A percentile compares a stretch with the other conserved stretches of the same genome.
These are phyloP conservation scores for Cataglyphis rosenhaueri DNA, from an alignment of 2,888 invertebrate species.

Conservation along the genomic window DNA sequence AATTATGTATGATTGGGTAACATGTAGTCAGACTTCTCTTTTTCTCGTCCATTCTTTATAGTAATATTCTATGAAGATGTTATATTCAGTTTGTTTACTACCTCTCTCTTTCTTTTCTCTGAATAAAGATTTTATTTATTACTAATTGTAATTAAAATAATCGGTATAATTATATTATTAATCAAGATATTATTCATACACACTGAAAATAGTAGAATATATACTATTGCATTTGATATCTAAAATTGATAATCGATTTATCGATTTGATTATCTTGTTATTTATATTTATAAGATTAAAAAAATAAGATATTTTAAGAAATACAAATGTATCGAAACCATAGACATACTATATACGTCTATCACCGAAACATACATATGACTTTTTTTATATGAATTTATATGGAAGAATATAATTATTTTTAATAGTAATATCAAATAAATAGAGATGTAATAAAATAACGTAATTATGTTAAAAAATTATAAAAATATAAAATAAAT, in stretches of 20 bases:
- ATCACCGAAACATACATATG: neutral
- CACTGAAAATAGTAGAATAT: constrained; percentile 10
- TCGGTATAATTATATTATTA: neutral
- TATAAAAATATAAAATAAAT: constrained; percentile 5
- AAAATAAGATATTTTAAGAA: neutral
- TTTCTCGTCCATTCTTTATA: constrained; percentile 24
- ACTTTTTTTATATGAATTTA: neutral
- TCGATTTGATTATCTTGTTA: neutral
- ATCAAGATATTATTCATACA: neutral
- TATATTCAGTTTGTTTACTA: neutral
- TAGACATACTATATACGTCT: neutral
- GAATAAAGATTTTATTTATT: neutral
- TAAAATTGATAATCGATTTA: constrained; percentile 30
- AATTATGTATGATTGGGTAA: constrained; percentile 30
- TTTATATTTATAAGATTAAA: neutral
- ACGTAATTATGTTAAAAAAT: neutral
- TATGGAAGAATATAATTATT: neutral
- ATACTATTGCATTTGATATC: neutral
- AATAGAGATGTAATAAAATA: neutral
- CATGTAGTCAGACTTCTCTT: neutral
- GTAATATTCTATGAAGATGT: neutral
- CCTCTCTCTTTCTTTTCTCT: neutral
- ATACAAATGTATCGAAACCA: neutral
- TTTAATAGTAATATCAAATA: neutral
- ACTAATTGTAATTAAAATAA: constrained; percentile 13